Conservation (phyloP, 2,113 vertebrate genomes). For the Cercocebus atys region DNA sequence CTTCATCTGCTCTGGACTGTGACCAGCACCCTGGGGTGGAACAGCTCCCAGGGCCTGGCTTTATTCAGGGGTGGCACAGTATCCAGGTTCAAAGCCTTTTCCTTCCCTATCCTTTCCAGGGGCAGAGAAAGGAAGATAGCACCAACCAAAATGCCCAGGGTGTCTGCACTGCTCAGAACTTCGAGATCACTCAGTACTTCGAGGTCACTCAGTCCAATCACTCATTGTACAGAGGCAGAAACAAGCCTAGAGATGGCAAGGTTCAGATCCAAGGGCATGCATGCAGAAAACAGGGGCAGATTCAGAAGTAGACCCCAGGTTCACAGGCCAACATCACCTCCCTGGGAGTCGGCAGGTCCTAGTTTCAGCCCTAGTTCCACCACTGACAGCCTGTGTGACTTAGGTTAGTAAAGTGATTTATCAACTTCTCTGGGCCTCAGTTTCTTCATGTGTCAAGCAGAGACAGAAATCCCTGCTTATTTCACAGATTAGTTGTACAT, state of each 20-base stretch:
- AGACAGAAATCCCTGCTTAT: slow-evolving; percentile 19
- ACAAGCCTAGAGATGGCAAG: not conserved
- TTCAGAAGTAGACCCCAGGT: not conserved
- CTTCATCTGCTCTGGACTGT: not conserved
- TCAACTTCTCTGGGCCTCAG: not conserved
- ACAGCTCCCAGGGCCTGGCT: not conserved
- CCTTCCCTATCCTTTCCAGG: not conserved
- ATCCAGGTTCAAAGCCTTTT: not conserved
- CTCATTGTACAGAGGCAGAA: not conserved
- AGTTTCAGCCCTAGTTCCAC: not conserved
- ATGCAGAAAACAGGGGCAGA: not conserved
- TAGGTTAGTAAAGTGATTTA: not conserved
- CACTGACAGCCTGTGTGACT: not conserved
- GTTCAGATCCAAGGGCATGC: not conserved
- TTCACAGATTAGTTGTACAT: not conserved
- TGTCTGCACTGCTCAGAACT: not conserved
- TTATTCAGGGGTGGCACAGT: not conserved
- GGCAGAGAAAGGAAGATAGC: not conserved
- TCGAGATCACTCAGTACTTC: not conserved
- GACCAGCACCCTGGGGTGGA: not conserved
- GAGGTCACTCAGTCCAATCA: not conserved
- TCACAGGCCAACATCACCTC: not conserved
- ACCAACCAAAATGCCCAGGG: not conserved
- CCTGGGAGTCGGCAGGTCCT: not conserved
- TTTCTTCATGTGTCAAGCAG: slow-evolving; percentile 4